Evolutionary conservation across 92 coral and sea anemone genomes (phyloP).

Genomic region (Zoanthus solanderi): DNA sequence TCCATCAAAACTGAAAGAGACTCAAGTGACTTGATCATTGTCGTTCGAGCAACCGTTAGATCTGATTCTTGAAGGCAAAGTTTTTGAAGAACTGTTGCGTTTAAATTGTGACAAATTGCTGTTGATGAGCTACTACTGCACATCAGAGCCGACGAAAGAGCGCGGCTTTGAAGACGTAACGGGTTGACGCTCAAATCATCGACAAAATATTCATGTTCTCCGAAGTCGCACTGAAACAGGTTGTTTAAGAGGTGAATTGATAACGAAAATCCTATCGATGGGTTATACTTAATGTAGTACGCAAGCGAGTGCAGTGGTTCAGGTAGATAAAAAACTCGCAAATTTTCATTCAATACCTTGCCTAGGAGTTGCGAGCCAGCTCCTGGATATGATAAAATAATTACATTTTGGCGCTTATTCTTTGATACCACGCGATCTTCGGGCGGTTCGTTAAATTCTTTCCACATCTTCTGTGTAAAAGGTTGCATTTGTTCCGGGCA

Average conservation of each 20-base stretch:
- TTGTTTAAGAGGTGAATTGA: constrained; percentile 51
- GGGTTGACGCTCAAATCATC: constrained; percentile 32
- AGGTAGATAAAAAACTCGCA: constrained; percentile 20
- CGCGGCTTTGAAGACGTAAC: constrained; percentile 36
- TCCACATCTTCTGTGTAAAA: neutral
- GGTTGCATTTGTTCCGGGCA: neutral
- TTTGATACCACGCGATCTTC: neutral
- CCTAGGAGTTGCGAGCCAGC: constrained; percentile 44
- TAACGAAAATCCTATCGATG: constrained; percentile 55
- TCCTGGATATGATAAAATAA: constrained; percentile 38
- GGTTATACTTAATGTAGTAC: constrained; percentile 27
- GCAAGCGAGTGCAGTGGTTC: constrained; percentile 33
- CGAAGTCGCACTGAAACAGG: constrained; percentile 55
- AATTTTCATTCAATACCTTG: constrained; percentile 19
- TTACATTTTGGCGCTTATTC: constrained; percentile 19
- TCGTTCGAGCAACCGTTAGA: constrained; percentile 47
- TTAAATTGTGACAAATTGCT: constrained; percentile 3
- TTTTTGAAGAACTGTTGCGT: constrained; percentile 4
- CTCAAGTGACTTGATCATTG: constrained; percentile 53
- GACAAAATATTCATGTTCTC: constrained; percentile 52
- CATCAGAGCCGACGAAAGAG: constrained; percentile 21
- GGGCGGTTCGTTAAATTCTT: neutral
- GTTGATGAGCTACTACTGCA: neutral
- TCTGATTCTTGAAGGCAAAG: constrained; percentile 26
- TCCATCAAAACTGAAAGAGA: constrained; percentile 53